A percentile compares a stretch with the other conserved stretches of the same genome.
phyloP scores from a whole-genome alignment of 2,888 invertebrate genomes.

The Dicycla oo region DNA sequence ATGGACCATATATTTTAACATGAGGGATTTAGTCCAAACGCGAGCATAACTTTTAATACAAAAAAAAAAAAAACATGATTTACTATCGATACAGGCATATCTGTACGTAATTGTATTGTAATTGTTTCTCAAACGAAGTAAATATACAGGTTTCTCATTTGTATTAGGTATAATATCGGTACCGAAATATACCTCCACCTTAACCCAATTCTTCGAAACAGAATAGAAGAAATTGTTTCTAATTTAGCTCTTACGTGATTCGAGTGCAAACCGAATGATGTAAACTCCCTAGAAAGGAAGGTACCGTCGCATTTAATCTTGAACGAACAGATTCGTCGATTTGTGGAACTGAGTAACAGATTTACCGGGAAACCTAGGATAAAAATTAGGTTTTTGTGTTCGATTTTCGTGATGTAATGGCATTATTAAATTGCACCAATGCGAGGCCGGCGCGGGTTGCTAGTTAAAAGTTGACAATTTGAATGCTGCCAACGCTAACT shows the following conservation, averaged over 20 bases:
- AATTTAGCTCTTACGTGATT: constrained; percentile 48
- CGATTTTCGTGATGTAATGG: background rate
- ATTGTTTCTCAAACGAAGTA: background rate
- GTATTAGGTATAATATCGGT: background rate
- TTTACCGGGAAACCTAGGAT: background rate
- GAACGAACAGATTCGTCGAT: background rate
- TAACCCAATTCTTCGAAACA: constrained; percentile 36
- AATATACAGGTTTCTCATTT: background rate
- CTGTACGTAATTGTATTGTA: background rate
- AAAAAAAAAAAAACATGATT: background rate
- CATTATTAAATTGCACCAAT: background rate
- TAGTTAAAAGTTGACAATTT: background rate
- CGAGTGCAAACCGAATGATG: constrained; percentile 36
- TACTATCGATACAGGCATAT: background rate
- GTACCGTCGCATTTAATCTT: constrained; percentile 11
- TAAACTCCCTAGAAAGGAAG: constrained; percentile 23
- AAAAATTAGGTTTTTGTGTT: background rate
- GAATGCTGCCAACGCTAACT: too few relatives aligned
- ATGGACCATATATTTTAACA: too few relatives aligned
- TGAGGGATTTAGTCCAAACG: background rate
- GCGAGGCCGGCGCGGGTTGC: fast-evolving
- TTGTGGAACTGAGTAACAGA: background rate
- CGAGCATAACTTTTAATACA: background rate
- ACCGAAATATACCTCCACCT: constrained; percentile 4
- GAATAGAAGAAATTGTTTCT: constrained; percentile 39